Evolutionary conservation across 2,113 vertebrate species (phyloP), one percentile per base, ranked within the genome.

Genomic region (Capra hircus): DNA sequence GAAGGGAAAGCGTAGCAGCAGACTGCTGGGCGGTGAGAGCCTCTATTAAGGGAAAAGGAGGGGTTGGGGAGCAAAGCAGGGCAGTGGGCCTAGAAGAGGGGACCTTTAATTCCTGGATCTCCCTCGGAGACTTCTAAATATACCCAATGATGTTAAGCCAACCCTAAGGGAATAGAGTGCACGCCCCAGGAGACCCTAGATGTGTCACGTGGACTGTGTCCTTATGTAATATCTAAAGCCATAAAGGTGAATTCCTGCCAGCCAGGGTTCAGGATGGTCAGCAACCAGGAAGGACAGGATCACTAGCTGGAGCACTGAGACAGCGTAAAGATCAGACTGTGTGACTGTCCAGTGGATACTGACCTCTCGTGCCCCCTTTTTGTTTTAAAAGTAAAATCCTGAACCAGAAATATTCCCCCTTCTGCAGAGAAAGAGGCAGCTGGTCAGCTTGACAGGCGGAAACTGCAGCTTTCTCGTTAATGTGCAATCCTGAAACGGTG

Each of bases 401-500:
- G 86, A 91, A 94, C 94, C 74, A 97, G 97, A 94, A 98, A 96
- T 67, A 90, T 89, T 80, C 40, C 60, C 6, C 93, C 50, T 97
- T 74, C 90, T 94, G 96, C 98, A 96, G 96, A 96, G 95, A 92
- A 95, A 97, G 97, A 98, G 94, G 98, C 98, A 98, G 98, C 98
- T 97, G 98, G 98, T 98, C 98, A 98, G 97, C 97, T 92, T 97
- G 98, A 98, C 98, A 97, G 98, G 98, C 88, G 98, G 99, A 92
- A 99, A 97, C 91, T 80, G 97, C 91, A 97, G 98, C 98, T 98
- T 97, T 98, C 98, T 98, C 93, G 94, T 98, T 98, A 98, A 98
- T 77, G 98, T 50, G 98, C 97, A 77, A 84, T 6, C 96, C 98
- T 97, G 98, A 97, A 98, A 98, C 95, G 89, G 97, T 99, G 99